A percentile compares a stretch with the other conserved stretches of the same genome.
Evolutionary conservation across 1,140 invertebrate genomes (phyloP).

Genomic region (Anoplolepis gracilipes): DNA sequence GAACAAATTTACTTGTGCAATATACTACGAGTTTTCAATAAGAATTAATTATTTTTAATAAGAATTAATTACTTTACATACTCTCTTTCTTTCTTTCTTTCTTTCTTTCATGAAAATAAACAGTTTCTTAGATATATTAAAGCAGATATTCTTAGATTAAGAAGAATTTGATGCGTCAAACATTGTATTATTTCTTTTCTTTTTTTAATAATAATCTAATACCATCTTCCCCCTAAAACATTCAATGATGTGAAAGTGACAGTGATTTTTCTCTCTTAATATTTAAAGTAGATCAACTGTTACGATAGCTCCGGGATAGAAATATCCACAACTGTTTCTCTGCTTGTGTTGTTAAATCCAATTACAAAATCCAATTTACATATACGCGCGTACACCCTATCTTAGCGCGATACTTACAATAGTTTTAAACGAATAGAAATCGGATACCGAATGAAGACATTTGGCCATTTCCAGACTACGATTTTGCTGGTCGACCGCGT

Average conservation of each 20-base stretch:
- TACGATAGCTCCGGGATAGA: background rate
- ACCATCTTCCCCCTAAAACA: background rate
- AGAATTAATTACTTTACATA: background rate
- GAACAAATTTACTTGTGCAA: background rate
- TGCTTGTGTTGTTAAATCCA: constrained; percentile 31
- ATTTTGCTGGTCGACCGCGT: constrained; percentile 50
- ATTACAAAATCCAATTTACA: constrained; percentile 38
- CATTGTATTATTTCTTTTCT: background rate
- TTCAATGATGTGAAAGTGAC: background rate
- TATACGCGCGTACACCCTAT: background rate
- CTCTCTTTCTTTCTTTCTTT: no score
- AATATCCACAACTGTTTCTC: background rate
- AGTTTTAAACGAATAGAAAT: constrained; percentile 42
- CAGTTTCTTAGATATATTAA: background rate
- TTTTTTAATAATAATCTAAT: background rate
- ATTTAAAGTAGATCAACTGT: background rate
- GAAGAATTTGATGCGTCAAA: background rate
- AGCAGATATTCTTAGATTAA: background rate
- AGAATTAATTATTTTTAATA: background rate
- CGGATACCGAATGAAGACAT: constrained; percentile 45
- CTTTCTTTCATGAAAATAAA: no score
- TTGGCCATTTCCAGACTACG: constrained; percentile 45
- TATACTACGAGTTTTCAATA: background rate
- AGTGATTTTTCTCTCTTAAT: background rate
- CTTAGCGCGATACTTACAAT: constrained; percentile 15